Conservation (phyloP, 2,113 vertebrate species). For the Mustelus asterias region DNA sequence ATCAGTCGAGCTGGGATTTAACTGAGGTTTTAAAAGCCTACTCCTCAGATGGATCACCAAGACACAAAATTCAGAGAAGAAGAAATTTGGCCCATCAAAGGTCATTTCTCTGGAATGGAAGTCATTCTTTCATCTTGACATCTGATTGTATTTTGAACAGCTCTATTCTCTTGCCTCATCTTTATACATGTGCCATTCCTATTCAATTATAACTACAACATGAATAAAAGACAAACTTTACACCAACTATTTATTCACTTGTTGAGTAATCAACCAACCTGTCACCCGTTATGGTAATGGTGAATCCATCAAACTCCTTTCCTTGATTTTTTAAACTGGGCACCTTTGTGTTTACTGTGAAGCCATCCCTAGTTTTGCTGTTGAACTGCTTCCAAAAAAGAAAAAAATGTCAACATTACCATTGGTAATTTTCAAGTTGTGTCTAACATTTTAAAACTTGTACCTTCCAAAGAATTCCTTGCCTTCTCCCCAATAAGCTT, state of each 20-base stretch:
- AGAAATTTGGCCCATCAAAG: not conserved
- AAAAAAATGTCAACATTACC: not conserved
- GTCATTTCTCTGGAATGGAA: not conserved
- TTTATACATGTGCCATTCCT: not conserved
- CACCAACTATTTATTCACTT: not conserved
- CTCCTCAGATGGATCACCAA: not conserved
- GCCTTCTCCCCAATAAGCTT: not conserved
- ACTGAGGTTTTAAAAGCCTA: too few species aligned
- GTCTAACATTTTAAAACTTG: not conserved
- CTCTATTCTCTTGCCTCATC: not conserved
- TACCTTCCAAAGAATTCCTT: not conserved
- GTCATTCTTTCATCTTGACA: too few species aligned
- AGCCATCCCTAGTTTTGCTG: conserved; percentile 97
- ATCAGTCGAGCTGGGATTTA: not conserved
- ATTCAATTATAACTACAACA: not conserved
- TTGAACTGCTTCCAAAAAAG: conserved; percentile 87
- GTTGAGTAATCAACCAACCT: conserved; percentile 58
- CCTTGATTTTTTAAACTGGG: conserved; percentile 84
- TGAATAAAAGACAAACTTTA: not conserved
- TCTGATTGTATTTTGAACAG: not conserved
- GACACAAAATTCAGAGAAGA: not conserved
- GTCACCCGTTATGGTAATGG: conserved; percentile 95
- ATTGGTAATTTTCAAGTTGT: not conserved
- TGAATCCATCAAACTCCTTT: conserved; percentile 91
- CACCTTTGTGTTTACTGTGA: conserved; percentile 96